These are phyloP conservation scores for Colaptes auratus DNA, from an alignment of 2,113 vertebrate genomes.

Conservation along the genomic window DNA sequence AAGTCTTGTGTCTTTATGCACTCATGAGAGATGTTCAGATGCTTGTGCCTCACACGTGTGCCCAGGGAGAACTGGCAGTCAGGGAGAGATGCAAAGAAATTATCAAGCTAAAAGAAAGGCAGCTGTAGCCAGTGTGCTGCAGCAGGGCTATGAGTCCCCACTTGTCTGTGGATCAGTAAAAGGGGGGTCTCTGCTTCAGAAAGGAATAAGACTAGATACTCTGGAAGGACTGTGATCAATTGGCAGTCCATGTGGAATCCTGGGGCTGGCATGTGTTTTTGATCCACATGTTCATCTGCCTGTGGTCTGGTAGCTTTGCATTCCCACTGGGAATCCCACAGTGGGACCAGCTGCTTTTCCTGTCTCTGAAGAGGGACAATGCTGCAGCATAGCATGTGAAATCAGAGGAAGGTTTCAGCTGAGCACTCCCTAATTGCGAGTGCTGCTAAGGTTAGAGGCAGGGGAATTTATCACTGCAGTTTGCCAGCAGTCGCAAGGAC, in stretches of 20 bases:
- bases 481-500: constrained; percentile 26
- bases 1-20: neutral
- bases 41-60: neutral
- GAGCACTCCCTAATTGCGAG: neutral
- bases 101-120: neutral
- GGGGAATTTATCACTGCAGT: neutral
- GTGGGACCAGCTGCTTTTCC: neutral
- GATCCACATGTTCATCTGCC: neutral
- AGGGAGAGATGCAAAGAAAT: neutral
- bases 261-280: neutral
- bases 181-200: neutral
- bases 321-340: neutral
- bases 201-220: neutral
- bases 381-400: neutral
- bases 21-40: neutral
- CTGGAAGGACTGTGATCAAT: neutral
- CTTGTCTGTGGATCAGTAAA: neutral
- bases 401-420: neutral
- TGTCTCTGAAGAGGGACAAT: neutral
- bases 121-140: neutral
- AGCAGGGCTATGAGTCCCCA: neutral
- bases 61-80: neutral
- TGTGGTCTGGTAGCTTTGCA: neutral
- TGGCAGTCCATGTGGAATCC: neutral
- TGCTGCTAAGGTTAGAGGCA: neutral